Base-by-base conservation (phyloP, 2,888 invertebrate genomes). In the Rhorus exstirpatorius region DNA sequence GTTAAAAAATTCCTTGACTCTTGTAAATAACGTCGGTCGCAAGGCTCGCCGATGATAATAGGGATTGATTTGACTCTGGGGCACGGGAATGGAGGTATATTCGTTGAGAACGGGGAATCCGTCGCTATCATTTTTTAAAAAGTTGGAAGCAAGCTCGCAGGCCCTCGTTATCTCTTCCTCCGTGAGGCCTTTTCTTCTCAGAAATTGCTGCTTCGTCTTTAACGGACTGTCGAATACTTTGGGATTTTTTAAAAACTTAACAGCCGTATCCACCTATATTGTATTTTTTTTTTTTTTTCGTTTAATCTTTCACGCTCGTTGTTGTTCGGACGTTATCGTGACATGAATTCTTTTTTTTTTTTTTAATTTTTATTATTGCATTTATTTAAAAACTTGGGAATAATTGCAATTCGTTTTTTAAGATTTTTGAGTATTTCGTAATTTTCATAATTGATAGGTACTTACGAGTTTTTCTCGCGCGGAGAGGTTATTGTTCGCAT, bases 241-340 rank as follows among this genome's bases (percentile, higher is more conserved):
- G n/a, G 96, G 96, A 93, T 98, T 98, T 92, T 96, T 95, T 68
- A 98, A 93, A 93, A 98, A 98, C 89, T 97, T 97, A 1, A 97
- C 95, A 3, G 98, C 98, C 12, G 97, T 97, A 86, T 95, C 95
- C 82, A 98, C 95, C 98, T 98, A 44, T 41, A 2, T 51, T 2
- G 92, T 10, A 49, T 31, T 12, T 21, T 35, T 21, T 17, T 38
- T 51, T 44, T 3, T 44, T 46, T 17, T 44, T 46, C 60, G 31
- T 55, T 21, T 35, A 19, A 58, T 4, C 55, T n/a, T 21, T 46
- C 19, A 55, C 46, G 12, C 6, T 8, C 24, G 38, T 24, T 10
- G 4, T n/a, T 17, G 46, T 10, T 19, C n/a, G 8, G 14, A 46
- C 2, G 31, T n/a, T n/a, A n/a, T n/a, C n/a, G n/a, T n/a, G n/a